Percentiles rank a stretch among this genome's conserved stretches.
Evolutionary conservation across 2,888 invertebrate species (phyloP).

Genomic region (Eubasilissa splendida): DNA sequence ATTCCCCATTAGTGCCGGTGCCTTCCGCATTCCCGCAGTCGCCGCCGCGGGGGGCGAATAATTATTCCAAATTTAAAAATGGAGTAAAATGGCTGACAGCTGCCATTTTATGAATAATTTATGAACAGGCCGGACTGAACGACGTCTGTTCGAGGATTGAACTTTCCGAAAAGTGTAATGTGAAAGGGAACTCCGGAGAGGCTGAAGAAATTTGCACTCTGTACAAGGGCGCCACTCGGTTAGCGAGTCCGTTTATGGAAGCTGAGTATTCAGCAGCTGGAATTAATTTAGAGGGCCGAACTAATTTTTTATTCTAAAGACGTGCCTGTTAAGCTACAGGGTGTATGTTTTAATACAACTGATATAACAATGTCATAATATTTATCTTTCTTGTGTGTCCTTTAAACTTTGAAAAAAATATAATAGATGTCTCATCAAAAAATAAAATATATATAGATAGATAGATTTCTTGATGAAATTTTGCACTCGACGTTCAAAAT

Average conservation of each 20-base stretch:
- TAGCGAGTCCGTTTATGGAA: no score
- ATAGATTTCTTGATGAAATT: no score
- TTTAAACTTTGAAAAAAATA: no score
- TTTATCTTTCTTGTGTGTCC: no score
- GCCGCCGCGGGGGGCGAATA: slow-evolving; percentile 26
- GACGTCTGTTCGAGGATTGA: slow-evolving; percentile 21
- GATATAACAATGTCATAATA: no score
- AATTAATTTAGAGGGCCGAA: slow-evolving; percentile 12
- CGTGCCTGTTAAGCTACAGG: no score
- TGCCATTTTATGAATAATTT: slow-evolving; percentile 56
- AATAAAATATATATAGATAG: no score
- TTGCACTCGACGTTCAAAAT: no score
- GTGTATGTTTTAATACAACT: no score
- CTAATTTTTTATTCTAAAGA: not conserved
- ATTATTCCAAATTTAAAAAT: slow-evolving; percentile 56
- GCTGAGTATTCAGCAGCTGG: slow-evolving; percentile 13
- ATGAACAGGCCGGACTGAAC: slow-evolving; percentile 42
- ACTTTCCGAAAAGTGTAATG: not conserved
- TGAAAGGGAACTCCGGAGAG: not conserved
- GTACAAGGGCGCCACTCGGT: not conserved
- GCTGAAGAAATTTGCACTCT: not conserved
- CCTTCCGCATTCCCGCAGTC: not conserved
- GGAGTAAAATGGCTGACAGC: slow-evolving; percentile 47
- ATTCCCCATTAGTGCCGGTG: slow-evolving; percentile 12
- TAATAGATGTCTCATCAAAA: no score